Percentiles rank a stretch among this genome's conserved stretches.
phyloP scores from a whole-genome alignment of 2,797 vertebrate species.

The Lepilemur septentrionalis region DNA sequence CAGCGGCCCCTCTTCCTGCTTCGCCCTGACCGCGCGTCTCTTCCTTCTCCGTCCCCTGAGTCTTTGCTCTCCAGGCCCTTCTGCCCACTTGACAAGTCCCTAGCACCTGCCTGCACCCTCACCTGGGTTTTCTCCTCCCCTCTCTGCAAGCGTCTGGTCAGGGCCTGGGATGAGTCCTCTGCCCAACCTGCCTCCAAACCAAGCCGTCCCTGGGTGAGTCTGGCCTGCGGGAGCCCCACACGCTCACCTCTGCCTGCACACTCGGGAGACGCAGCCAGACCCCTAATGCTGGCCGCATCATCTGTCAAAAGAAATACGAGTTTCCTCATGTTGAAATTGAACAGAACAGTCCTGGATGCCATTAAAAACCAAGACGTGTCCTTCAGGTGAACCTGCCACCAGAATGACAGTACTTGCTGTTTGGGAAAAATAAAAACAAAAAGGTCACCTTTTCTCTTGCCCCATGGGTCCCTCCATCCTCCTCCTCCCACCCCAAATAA shows the following conservation, averaged over 20 bases:
- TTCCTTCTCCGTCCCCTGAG: constrained; percentile 1
- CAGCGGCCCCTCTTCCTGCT: not conserved
- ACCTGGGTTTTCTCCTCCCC: not conserved
- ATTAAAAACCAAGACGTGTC: constrained; percentile 73
- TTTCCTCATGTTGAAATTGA: constrained; percentile 25
- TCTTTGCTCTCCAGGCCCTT: not conserved
- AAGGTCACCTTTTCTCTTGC: constrained; percentile 70
- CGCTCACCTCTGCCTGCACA: constrained; percentile 54
- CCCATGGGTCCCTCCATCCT: not conserved
- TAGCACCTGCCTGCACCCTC: not conserved
- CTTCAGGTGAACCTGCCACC: constrained; percentile 77
- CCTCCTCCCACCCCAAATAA: constrained; percentile 64
- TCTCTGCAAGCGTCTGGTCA: constrained; percentile 10
- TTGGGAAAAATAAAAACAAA: constrained; percentile 45
- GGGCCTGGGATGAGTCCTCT: constrained; percentile 56
- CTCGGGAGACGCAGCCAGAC: constrained; percentile 57
- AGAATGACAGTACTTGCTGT: constrained; percentile 74
- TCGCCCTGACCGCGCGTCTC: not conserved
- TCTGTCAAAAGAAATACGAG: constrained; percentile 63
- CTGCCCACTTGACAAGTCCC: not conserved
- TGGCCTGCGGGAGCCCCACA: constrained; percentile 7
- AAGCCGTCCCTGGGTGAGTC: constrained; percentile 47
- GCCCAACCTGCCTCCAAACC: not conserved
- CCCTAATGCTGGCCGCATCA: not conserved
- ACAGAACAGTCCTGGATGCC: constrained; percentile 58